These are phyloP conservation scores for Caiman crocodilus DNA, from an alignment of 2,797 vertebrate genomes.

Conservation along the genomic window DNA sequence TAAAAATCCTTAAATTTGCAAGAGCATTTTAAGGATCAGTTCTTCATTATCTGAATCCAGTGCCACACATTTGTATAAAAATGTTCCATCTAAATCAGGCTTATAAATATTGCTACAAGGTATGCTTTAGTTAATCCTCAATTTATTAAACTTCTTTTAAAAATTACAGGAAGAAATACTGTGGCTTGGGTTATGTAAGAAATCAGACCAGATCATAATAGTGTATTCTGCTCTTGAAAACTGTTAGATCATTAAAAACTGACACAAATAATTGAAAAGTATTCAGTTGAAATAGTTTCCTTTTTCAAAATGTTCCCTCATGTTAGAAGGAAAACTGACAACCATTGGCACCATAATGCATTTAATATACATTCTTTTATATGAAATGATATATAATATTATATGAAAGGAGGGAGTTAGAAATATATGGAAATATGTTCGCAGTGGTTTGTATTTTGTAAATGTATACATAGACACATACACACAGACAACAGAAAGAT, in stretches of 20 bases:
- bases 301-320: not conserved
- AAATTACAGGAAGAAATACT: not conserved
- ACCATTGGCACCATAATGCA: not conserved
- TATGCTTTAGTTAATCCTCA: not conserved
- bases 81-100: not conserved
- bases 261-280: not conserved
- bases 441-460: not conserved
- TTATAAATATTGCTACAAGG: not conserved
- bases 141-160: not conserved
- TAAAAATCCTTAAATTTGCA: not conserved
- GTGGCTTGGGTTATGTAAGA: not conserved
- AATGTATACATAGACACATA: not conserved
- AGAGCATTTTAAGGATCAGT: rapidly evolving
- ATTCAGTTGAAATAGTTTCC: not conserved
- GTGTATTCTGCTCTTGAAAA: slow-evolving; percentile 8
- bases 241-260: not conserved
- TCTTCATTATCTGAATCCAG: not conserved
- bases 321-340: not conserved
- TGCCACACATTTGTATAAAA: not conserved
- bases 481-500: rapidly evolving
- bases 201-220: not conserved
- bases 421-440: not conserved
- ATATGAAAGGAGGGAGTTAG: not conserved
- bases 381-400: not conserved
- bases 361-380: not conserved